phyloP scores from a whole-genome alignment of 2,113 vertebrate genomes.

The Lasiurus cinereus region DNA sequence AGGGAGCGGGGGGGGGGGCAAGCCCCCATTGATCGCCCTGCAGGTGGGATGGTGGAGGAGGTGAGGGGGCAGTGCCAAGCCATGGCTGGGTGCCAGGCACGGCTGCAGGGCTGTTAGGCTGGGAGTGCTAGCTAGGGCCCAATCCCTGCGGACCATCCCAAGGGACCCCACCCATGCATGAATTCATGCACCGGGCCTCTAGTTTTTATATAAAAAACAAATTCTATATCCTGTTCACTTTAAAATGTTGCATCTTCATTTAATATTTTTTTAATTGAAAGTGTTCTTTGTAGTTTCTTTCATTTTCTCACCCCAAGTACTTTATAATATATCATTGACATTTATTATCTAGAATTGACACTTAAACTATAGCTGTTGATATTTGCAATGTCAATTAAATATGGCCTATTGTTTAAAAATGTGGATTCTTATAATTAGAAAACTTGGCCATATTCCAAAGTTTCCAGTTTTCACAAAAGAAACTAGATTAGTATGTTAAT shows the following conservation, averaged over 20 bases:
- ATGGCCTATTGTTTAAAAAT: not conserved
- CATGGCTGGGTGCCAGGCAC: no score
- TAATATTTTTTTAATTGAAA: conserved; percentile 19
- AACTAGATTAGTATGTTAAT: not conserved
- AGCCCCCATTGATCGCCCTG: no score
- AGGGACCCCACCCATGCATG: no score
- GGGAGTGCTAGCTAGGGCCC: no score
- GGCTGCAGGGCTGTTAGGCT: no score
- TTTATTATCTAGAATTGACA: not conserved
- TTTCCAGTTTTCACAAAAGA: not conserved
- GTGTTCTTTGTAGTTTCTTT: not conserved
- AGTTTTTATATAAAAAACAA: not conserved
- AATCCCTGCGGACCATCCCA: no score
- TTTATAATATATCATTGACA: not conserved
- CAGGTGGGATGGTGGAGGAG: no score
- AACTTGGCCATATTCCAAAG: not conserved
- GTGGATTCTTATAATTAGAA: not conserved
- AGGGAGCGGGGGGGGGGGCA: no score
- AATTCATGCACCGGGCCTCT: no score
- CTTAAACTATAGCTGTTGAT: not conserved
- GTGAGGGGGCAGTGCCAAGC: no score
- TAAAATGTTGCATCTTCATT: not conserved
- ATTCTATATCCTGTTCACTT: not conserved
- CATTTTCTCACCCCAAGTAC: not conserved
- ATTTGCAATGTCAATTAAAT: not conserved